A percentile compares a stretch with the other conserved stretches of the same genome.
These are phyloP conservation scores for Centroberyx gerrardi DNA, from an alignment of 2,797 vertebrate species.

Conservation along the genomic window DNA sequence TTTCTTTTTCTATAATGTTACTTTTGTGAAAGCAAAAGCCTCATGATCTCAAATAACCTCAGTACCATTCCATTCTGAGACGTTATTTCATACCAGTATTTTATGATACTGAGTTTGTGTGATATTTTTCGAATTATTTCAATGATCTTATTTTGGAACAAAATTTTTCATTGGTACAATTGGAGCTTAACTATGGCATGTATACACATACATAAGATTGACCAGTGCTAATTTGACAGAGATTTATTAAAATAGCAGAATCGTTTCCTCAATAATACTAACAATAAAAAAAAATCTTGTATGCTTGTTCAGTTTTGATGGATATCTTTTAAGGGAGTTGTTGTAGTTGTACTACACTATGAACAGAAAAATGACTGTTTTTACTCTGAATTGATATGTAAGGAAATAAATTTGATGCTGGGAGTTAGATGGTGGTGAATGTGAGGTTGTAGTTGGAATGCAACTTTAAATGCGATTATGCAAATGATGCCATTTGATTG, in stretches of 20 bases:
- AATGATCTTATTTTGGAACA: slow-evolving; percentile 11
- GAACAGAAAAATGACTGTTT: no score
- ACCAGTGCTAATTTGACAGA: no score
- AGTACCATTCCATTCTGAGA: slow-evolving; percentile 48
- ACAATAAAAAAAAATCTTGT: neutral
- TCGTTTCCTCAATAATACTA: neutral
- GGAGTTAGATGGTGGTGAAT: no score
- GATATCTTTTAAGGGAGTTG: no score
- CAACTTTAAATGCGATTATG: no score
- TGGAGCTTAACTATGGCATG: neutral
- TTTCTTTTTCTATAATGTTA: slow-evolving; percentile 60
- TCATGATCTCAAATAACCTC: slow-evolving; percentile 55
- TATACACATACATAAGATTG: neutral
- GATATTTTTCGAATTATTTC: slow-evolving; percentile 22
- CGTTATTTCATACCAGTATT: slow-evolving; percentile 50
- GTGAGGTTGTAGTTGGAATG: no score
- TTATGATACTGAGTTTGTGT: neutral
- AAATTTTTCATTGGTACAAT: neutral
- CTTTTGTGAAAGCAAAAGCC: slow-evolving; percentile 71
- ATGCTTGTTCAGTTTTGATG: no score
- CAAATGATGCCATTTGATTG: no score
- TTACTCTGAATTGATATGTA: no score
- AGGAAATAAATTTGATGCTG: no score
- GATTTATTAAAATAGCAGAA: neutral
- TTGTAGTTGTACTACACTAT: neutral